A percentile compares a stretch with the other conserved stretches of the same genome.
Conservation (phyloP, 2,797 vertebrate species). For the Poeciliopsis infans region DNA sequence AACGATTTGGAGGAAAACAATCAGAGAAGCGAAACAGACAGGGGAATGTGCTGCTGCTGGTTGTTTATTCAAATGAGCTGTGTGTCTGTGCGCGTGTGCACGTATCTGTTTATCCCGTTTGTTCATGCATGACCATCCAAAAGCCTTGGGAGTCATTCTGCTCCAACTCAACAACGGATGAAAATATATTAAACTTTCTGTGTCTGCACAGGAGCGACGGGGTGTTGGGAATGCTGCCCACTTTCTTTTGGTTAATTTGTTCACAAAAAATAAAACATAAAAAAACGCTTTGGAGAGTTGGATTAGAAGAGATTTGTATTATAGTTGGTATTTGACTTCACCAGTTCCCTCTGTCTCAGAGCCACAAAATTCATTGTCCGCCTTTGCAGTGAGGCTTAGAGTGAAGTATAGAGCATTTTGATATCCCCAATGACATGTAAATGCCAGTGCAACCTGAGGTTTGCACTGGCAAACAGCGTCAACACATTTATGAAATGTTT, state of each 20-base stretch:
- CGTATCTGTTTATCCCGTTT: constrained; percentile 40
- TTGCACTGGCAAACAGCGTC: constrained; percentile 7
- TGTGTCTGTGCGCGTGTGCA: background rate
- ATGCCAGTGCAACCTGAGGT: constrained; percentile 14
- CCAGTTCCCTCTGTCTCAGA: background rate
- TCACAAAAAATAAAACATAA: background rate
- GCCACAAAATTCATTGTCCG: constrained; percentile 1
- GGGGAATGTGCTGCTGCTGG: constrained; percentile 15
- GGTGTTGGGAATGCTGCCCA: constrained; percentile 30
- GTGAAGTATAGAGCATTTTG: background rate
- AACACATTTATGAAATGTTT: constrained; percentile 33
- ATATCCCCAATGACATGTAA: constrained; percentile 5
- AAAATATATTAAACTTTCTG: constrained; percentile 35
- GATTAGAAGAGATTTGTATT: background rate
- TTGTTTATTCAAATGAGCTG: constrained; percentile 35
- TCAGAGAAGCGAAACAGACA: constrained; percentile 14
- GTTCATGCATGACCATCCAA: constrained; percentile 37
- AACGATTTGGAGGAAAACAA: constrained; percentile 24
- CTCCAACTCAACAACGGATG: constrained; percentile 38
- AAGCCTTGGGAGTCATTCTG: constrained; percentile 52
- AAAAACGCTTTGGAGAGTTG: constrained; percentile 12
- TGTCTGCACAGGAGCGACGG: constrained; percentile 35
- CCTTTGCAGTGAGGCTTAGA: background rate
- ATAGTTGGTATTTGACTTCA: background rate
- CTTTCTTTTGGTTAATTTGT: constrained; percentile 12